These are phyloP conservation scores for Meghimatium bilineatum DNA, from an alignment of 2,888 invertebrate species.

Conservation along the genomic window DNA sequence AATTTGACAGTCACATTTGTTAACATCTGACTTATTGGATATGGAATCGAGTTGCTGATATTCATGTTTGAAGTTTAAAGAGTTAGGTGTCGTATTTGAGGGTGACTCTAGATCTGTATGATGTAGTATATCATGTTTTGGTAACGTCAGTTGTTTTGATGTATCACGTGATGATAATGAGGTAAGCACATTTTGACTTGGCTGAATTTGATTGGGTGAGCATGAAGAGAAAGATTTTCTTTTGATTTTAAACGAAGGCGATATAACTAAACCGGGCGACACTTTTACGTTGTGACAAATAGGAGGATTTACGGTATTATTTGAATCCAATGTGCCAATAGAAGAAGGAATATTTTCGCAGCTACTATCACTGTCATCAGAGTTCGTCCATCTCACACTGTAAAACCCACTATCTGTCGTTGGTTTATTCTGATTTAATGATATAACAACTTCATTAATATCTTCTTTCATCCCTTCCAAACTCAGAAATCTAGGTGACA, in stretches of 20 bases:
- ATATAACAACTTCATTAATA: slow-evolving; percentile 10
- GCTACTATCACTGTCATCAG: slow-evolving; percentile 52
- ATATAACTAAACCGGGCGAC: background rate
- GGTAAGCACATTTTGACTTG: background rate
- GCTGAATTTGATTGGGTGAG: background rate
- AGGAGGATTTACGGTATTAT: background rate
- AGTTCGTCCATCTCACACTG: slow-evolving; percentile 54
- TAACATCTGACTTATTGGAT: background rate
- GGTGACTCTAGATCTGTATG: background rate
- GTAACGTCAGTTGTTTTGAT: background rate
- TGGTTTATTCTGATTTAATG: slow-evolving; percentile 47
- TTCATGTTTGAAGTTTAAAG: background rate
- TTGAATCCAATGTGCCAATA: background rate
- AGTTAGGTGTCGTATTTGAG: background rate
- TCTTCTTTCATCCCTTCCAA: background rate
- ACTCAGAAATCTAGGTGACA: background rate
- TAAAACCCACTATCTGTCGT: slow-evolving; percentile 56
- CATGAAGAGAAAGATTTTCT: background rate
- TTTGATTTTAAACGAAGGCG: background rate
- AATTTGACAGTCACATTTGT: background rate
- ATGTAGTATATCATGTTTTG: background rate
- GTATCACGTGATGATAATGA: background rate
- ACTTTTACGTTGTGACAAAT: background rate
- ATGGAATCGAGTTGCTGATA: background rate
- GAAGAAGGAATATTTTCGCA: slow-evolving; percentile 30